These are phyloP conservation scores for Drosophila neotestacea DNA, from an alignment of 2,888 invertebrate species.

Conservation along the genomic window DNA sequence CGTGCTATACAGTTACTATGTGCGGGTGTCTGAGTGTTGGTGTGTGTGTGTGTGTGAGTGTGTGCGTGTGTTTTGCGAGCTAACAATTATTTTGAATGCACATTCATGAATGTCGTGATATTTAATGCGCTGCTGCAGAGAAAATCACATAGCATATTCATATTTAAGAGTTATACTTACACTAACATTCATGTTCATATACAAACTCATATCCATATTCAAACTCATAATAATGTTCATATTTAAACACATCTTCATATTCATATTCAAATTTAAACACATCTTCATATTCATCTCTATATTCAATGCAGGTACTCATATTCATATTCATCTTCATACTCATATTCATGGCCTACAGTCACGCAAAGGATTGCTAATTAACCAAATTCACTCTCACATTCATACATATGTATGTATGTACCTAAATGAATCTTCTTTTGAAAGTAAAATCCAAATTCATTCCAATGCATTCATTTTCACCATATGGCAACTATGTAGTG, in stretches of 20 bases:
- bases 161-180: constrained; percentile 5
- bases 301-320: too few relatives aligned
- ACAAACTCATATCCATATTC: too few relatives aligned
- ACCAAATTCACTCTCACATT: constrained; percentile 18
- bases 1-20: constrained; percentile 40
- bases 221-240: constrained; percentile 12
- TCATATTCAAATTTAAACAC: too few relatives aligned
- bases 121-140: constrained; percentile 6
- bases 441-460: constrained; percentile 24
- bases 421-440: constrained; percentile 15
- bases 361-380: constrained; percentile 9
- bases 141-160: constrained; percentile 14
- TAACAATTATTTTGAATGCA: constrained; percentile 35
- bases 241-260: not conserved
- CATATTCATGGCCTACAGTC: constrained; percentile 1
- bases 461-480: constrained; percentile 15
- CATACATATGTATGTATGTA: too few relatives aligned
- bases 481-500: constrained; percentile 25
- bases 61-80: constrained; percentile 1
- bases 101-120: constrained; percentile 22
- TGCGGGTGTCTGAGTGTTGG: constrained; percentile 1
- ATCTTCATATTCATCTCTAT: too few relatives aligned
- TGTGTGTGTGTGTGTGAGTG: constrained; percentile 2
- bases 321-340: constrained; percentile 16
- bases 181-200: not conserved